phyloP scores from a whole-genome alignment of 2,888 invertebrate genomes.

The Orthosia cruda region DNA sequence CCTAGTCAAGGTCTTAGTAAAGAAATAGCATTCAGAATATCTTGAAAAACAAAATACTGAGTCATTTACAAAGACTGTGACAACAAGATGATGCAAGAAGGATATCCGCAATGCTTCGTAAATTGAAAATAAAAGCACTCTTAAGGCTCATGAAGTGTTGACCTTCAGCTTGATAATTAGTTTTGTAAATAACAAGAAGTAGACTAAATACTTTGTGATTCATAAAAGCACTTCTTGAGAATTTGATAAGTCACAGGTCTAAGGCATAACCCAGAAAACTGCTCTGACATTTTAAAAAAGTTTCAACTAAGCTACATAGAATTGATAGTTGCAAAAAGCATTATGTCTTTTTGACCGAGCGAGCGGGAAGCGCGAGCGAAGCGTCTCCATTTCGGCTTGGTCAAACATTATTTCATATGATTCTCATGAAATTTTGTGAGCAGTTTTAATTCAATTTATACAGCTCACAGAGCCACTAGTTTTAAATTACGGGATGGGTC shows the following conservation, averaged over 20 bases:
- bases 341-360: no score
- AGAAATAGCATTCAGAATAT: not conserved
- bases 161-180: conserved; percentile 43
- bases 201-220: conserved; percentile 34
- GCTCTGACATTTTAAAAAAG: not conserved
- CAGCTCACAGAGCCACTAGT: no score
- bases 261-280: not conserved
- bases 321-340: not conserved
- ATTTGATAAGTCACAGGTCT: not conserved
- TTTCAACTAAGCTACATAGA: no score
- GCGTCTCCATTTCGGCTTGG: no score
- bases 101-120: conserved; percentile 57
- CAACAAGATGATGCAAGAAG: conserved; percentile 42
- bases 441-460: no score
- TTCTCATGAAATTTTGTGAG: no score
- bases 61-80: conserved; percentile 15
- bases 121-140: conserved; percentile 30
- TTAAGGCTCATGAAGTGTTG: conserved; percentile 17
- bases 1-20: not conserved
- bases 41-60: not conserved
- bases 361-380: no score
- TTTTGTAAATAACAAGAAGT: conserved; percentile 48
- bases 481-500: no score
- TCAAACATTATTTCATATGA: no score
- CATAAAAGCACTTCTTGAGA: conserved; percentile 20